Conservation (phyloP, 1,140 invertebrate genomes). For the Megalonaias nervosa region DNA sequence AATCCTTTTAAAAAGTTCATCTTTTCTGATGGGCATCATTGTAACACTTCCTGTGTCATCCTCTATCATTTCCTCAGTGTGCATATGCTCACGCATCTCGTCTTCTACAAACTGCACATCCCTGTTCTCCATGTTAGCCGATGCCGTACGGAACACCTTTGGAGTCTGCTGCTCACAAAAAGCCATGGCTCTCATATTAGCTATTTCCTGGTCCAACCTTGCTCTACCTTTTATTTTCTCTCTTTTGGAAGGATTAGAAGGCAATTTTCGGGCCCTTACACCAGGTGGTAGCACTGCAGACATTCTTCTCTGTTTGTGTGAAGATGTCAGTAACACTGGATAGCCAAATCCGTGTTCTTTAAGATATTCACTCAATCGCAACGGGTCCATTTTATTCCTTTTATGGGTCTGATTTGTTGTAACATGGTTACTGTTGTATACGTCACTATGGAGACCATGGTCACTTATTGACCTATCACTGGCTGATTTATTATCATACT, state of each 20-base stretch:
- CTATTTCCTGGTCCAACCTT: constrained; percentile 58
- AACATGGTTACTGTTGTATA: constrained; percentile 16
- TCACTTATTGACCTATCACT: neutral
- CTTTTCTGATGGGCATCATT: constrained; percentile 44
- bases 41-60: constrained; percentile 48
- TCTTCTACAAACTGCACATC: constrained; percentile 57
- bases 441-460: constrained; percentile 12
- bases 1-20: constrained; percentile 53
- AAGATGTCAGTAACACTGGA: constrained; percentile 21
- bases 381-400: constrained; percentile 27
- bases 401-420: constrained; percentile 10
- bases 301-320: constrained; percentile 16
- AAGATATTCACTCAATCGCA: constrained; percentile 36
- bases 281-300: constrained; percentile 27
- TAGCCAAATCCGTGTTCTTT: constrained; percentile 33
- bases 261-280: constrained; percentile 32
- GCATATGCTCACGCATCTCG: constrained; percentile 50
- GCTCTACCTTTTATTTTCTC: constrained; percentile 61
- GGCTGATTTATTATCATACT: neutral
- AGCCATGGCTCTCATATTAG: constrained; percentile 55
- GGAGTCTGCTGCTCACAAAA: constrained; percentile 57
- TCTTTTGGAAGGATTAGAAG: constrained; percentile 49
- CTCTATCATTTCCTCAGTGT: constrained; percentile 23
- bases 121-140: constrained; percentile 51
- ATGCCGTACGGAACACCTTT: constrained; percentile 53